These are phyloP conservation scores for Apodemia mormo DNA, from an alignment of 2,888 invertebrate species.

Conservation along the genomic window DNA sequence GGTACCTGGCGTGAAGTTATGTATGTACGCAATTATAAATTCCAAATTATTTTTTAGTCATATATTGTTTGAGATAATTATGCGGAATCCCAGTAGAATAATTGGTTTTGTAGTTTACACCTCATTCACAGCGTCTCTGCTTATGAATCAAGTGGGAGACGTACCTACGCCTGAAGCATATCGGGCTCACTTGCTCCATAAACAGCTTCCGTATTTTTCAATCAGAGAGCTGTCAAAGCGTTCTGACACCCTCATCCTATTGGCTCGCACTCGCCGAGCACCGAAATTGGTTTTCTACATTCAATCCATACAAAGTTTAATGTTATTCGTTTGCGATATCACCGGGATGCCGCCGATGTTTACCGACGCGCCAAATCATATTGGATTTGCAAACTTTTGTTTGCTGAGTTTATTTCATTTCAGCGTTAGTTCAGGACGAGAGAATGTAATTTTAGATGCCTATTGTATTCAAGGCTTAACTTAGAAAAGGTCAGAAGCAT, in stretches of 20 bases:
- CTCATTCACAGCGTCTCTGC: background rate
- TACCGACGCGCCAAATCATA: constrained; percentile 81
- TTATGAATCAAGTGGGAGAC: constrained; percentile 21
- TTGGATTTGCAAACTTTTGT: constrained; percentile 83
- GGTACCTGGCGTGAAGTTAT: too few relatives aligned
- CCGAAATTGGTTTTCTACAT: constrained; percentile 83
- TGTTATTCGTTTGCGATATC: constrained; percentile 82
- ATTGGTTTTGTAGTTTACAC: background rate
- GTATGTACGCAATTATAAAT: too few relatives aligned
- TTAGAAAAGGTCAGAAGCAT: constrained; percentile 2
- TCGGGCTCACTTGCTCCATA: constrained; percentile 74
- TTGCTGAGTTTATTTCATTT: constrained; percentile 81
- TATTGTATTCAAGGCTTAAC: constrained; percentile 56
- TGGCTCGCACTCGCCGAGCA: constrained; percentile 81
- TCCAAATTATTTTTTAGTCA: too few relatives aligned
- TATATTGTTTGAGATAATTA: too few relatives aligned
- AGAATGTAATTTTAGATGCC: constrained; percentile 72
- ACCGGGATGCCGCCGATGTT: constrained; percentile 81
- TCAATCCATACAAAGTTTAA: constrained; percentile 83
- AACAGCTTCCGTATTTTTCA: constrained; percentile 84
- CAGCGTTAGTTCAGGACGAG: constrained; percentile 77
- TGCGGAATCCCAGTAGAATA: background rate
- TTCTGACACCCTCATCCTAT: constrained; percentile 83
- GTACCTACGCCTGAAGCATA: constrained; percentile 39
- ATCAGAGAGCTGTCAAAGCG: constrained; percentile 84